Evolutionary conservation across 2,888 invertebrate genomes (phyloP), one percentile per base, ranked within the genome.

Genomic region (Microctonus aethiopoides): DNA sequence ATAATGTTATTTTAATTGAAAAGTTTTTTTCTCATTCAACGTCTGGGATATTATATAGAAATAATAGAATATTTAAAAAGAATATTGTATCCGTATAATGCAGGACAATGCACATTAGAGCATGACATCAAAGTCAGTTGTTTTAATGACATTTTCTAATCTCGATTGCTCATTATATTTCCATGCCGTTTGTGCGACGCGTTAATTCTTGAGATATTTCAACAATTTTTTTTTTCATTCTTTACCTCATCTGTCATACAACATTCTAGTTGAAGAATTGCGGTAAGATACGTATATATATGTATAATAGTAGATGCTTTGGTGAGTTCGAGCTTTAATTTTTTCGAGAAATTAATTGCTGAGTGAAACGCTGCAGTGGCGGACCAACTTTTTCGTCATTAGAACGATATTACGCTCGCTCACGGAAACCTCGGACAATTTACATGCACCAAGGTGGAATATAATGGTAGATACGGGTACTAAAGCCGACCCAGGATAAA

Each of bases 71-170:
- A 63, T 59, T n/a, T n/a, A 52, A 29, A 46, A 64, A 54, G 41
- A 52, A 34, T n/a, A n/a, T 57, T 54, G 11, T 65, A 24, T 16
- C 36, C 6, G 39, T 41, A 56, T n/a, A n/a, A n/a, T 20, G 57
- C 36, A 52, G 36, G 63, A 39, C 39, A 56, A 13, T 9, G 13
- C 13, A 57, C 16, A 29, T 3, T 3, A 7, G 57, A 26, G 52
- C 36, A 51, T 54, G 52, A 9, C 39, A 16, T 36, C 36, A 22
- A 34, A 29, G 26, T 24, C 56, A 22, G 52, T 56, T 62, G 65
- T 71, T 72, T 73, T 83, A 84, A 83, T 83, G 80, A 82, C 80
- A 79, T 82, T 83, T 83, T 82, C 82, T 82, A 83, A 83, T 81
- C 79, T 78, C 81, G 80, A 81, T 81, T 81, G 59, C 52, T 64